Evolutionary conservation across 2,888 invertebrate genomes (phyloP), one percentile per base, ranked within the genome.

Genomic region (Boloria selene): DNA sequence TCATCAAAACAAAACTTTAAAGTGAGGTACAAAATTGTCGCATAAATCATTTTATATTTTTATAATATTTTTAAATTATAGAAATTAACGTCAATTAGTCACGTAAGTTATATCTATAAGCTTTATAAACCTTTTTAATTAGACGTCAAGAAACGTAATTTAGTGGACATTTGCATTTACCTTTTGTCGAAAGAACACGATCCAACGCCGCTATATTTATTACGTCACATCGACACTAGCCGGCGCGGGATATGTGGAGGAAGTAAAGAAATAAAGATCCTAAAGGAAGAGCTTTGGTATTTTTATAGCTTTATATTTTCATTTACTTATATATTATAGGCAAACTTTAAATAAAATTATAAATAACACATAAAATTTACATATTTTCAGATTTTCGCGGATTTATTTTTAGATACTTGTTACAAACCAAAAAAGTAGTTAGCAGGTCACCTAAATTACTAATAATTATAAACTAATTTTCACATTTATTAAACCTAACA

Each of bases 151-250:
- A 67, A 63, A 69, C 38, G 61, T 70, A 64, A 72, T 72, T 73
- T 72, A 73, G 60, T 72, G 68, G 55, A 62, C 67, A 70, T 74
- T 74, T 74, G 69, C 70, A 73, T 74, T 72, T 60, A 67, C 63
- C 69, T 70, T 72, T 69, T 65, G 68, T 71, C 17, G 47, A 61
- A 62, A 65, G 68, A 66, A 72, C 31, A 67, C 65, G 65, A 63
- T 38, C 31, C 66, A 64, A 64, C 59, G 69, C 70, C 68, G 74
- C 72, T 74, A 75, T 74, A 72, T 78, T 79, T 78, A 81, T 78
- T 77, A 76, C 75, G 75, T 38, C 76, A 79, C 78, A 77, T 76
- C 74, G 76, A 71, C 72, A 75, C 31, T 38, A 74, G 72, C 73
- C 77, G 74, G 73, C 72, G 70, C 70, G 68, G 68, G 74, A 73